Conservation (phyloP, 2,888 invertebrate genomes). For the Xylota sylvarum region DNA sequence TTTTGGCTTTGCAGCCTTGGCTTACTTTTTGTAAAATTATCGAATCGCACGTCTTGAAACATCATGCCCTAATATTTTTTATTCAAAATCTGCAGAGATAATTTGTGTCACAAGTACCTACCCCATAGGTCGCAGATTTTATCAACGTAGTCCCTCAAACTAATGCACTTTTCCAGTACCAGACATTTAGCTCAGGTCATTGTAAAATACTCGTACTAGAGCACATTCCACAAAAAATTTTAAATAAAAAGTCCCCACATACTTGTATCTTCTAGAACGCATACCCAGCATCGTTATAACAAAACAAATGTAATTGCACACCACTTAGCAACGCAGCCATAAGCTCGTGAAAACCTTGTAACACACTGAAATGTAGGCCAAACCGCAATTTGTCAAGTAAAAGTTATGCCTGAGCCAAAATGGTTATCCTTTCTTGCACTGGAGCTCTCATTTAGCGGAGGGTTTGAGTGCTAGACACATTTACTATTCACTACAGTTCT, state of each 20-base stretch:
- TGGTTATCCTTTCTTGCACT: slow-evolving; percentile 47
- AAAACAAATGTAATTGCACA: slow-evolving; percentile 20
- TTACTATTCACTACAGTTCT: slow-evolving; percentile 50
- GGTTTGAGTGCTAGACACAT: slow-evolving; percentile 54
- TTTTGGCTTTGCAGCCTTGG: too few species aligned
- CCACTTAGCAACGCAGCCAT: slow-evolving; percentile 45
- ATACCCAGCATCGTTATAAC: neutral
- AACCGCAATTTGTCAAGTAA: slow-evolving; percentile 54
- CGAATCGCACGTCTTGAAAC: too few species aligned
- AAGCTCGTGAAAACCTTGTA: slow-evolving; percentile 49
- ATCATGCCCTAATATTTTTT: too few species aligned
- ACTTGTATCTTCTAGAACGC: neutral
- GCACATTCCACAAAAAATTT: neutral
- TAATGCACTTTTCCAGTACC: neutral
- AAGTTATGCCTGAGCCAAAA: slow-evolving; percentile 40
- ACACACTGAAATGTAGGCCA: slow-evolving; percentile 64
- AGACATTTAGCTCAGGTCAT: neutral
- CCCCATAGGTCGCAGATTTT: neutral
- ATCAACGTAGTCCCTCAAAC: neutral
- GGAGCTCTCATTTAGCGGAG: slow-evolving; percentile 38
- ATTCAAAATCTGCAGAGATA: too few species aligned
- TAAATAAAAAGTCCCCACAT: neutral
- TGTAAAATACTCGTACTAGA: neutral
- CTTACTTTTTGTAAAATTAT: too few species aligned
- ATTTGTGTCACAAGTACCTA: neutral